phyloP scores from a whole-genome alignment of 2,797 vertebrate genomes.

The Sarcoramphus papa region DNA sequence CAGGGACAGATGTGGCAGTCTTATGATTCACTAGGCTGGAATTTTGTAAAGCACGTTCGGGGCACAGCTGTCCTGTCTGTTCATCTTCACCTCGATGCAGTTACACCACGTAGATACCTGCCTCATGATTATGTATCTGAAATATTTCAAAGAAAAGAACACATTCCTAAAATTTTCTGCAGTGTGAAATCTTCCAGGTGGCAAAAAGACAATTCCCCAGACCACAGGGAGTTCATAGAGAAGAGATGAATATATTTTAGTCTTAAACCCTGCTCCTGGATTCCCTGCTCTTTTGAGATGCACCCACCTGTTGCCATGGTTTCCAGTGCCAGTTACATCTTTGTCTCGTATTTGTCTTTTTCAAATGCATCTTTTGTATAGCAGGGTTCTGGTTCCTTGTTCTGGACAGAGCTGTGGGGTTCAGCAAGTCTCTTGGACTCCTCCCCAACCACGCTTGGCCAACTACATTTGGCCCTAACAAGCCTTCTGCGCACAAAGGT shows the following conservation, averaged over 20 bases:
- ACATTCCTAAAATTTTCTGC: background rate
- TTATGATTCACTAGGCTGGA: background rate
- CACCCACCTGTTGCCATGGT: constrained; percentile 20
- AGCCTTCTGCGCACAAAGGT: background rate
- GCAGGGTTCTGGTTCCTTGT: background rate
- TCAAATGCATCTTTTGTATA: background rate
- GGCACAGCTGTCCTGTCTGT: background rate
- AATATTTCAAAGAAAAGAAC: background rate
- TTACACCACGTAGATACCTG: background rate
- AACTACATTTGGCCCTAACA: background rate
- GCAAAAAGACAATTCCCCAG: background rate
- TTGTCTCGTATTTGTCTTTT: background rate
- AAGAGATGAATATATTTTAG: background rate
- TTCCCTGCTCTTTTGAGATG: background rate
- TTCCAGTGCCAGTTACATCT: background rate
- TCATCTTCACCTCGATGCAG: background rate
- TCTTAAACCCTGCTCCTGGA: background rate
- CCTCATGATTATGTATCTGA: background rate
- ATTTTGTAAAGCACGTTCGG: background rate
- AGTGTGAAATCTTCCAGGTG: background rate
- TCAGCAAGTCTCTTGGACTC: background rate
- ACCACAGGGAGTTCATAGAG: background rate
- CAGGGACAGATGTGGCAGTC: background rate
- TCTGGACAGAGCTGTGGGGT: background rate
- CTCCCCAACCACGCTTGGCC: background rate